Conservation (phyloP, 2,113 vertebrate species). For the Anarrhichthys ocellatus region DNA sequence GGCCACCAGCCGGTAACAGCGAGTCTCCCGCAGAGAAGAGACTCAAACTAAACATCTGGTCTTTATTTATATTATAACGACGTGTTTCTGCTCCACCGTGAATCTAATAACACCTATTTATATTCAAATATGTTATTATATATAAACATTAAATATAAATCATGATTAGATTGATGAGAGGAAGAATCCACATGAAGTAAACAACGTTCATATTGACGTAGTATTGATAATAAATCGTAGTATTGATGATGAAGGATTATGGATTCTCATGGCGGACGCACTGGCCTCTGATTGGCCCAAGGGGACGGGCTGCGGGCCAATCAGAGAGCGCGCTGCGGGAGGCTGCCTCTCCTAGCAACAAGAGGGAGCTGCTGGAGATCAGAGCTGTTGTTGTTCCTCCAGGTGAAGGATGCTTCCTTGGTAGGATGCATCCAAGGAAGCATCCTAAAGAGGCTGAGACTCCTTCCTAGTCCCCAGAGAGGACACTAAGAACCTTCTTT, state of each 20-base stretch:
- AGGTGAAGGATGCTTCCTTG: not conserved
- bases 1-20: not conserved
- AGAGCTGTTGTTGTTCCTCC: not conserved
- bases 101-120: not conserved
- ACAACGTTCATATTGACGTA: too few relatives aligned
- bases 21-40: too few relatives aligned
- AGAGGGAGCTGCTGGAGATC: constrained; percentile 2
- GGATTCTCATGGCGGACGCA: constrained; percentile 62
- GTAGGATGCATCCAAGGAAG: too few relatives aligned
- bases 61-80: too few relatives aligned
- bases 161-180: not conserved
- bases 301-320: constrained; percentile 51
- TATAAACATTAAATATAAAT: too few relatives aligned
- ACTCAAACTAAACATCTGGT: too few relatives aligned
- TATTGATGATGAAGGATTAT: constrained; percentile 7
- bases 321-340: constrained; percentile 42
- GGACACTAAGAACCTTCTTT: not conserved
- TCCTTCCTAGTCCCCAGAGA: not conserved
- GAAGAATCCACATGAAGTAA: not conserved
- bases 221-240: not conserved
- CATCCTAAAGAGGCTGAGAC: not conserved
- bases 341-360: constrained; percentile 74
- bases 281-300: constrained; percentile 66
- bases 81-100: not conserved
- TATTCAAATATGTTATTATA: not conserved